Evolutionary conservation across 1,140 invertebrate genomes (phyloP), one percentile per base, ranked within the genome.

Genomic region (Cephus cinctus): DNA sequence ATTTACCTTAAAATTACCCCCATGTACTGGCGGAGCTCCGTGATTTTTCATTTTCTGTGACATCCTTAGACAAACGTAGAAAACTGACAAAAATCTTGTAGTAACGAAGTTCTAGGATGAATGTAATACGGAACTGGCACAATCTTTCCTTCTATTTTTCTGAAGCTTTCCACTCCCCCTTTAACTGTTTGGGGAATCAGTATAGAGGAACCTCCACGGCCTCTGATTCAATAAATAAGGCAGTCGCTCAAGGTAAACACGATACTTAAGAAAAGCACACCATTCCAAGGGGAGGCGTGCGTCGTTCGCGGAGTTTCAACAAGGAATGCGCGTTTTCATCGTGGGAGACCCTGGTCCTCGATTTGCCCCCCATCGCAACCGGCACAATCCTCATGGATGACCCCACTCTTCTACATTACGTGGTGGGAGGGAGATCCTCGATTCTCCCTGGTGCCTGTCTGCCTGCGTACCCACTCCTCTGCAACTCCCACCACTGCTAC

Each of bases 1-100:
- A 63, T 65, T 70, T 36, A 73, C 71, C 69, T 71, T 67, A 61
- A 67, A 69, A 39, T 64, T 64, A 55, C 59, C 63, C 57, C 61
- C 68, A 51, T 72, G 70, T 35, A 71, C 53, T 23, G 65, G 57
- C 32, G 59, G 50, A 15, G 54, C 47, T 39, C 56, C 56, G 19
- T 63, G 61, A 43, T 46, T 60, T 45, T 59, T 56, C 48, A 54
- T 57, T 51, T 63, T 71, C 48, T 69, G 68, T 45, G 71, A 71
- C 71, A 74, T 73, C 54, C 43, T 62, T 45, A 40, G 34, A 32
- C 44, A 47, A 25, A 9, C 12, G 11, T 25, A 18, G 6, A n/a
- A n/a, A n/a, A n/a, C n/a, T n/a, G n/a, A n/a, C n/a, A n/a, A n/a
- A n/a, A n/a, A n/a, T n/a, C n/a, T n/a, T n/a, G n/a, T n/a, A n/a